phyloP scores from a whole-genome alignment of 2,113 vertebrate genomes.

The Embiotoca jacksoni region DNA sequence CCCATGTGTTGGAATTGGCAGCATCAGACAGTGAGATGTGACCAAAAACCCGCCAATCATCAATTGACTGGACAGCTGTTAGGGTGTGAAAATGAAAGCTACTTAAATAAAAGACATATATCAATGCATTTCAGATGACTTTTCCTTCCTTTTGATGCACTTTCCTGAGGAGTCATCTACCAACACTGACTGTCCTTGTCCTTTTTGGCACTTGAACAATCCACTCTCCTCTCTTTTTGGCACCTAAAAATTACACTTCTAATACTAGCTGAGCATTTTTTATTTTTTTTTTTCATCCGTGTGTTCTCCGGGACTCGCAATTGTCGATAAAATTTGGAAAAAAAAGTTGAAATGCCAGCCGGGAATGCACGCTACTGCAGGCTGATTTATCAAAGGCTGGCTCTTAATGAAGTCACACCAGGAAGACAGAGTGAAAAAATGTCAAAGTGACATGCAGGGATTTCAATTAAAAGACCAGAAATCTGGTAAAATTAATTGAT shows the following conservation, averaged over 20 bases:
- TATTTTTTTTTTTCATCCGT: not conserved
- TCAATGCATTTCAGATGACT: not conserved
- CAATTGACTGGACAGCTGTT: not conserved
- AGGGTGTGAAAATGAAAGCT: not conserved
- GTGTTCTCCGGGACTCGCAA: conserved; percentile 32
- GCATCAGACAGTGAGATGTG: not conserved
- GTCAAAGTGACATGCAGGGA: conserved; percentile 37
- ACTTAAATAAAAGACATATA: not conserved
- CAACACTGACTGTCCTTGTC: not conserved
- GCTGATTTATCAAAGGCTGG: conserved; percentile 54
- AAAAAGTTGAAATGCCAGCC: conserved; percentile 47
- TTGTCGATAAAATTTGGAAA: conserved; percentile 51
- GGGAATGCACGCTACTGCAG: conserved; percentile 51
- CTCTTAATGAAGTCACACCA: conserved; percentile 59
- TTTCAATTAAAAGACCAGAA: conserved; percentile 18
- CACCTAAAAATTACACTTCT: not conserved
- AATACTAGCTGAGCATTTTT: conserved; percentile 24
- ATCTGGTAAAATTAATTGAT: conserved; percentile 33
- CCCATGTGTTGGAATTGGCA: not conserved
- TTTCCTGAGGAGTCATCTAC: not conserved
- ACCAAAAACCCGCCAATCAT: not conserved
- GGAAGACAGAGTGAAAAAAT: conserved; percentile 35
- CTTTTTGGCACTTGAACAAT: conserved; percentile 17
- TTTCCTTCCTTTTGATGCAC: not conserved
- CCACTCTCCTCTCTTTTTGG: not conserved